Conservation (phyloP, 2,113 vertebrate genomes). For the Cavia aperea region DNA sequence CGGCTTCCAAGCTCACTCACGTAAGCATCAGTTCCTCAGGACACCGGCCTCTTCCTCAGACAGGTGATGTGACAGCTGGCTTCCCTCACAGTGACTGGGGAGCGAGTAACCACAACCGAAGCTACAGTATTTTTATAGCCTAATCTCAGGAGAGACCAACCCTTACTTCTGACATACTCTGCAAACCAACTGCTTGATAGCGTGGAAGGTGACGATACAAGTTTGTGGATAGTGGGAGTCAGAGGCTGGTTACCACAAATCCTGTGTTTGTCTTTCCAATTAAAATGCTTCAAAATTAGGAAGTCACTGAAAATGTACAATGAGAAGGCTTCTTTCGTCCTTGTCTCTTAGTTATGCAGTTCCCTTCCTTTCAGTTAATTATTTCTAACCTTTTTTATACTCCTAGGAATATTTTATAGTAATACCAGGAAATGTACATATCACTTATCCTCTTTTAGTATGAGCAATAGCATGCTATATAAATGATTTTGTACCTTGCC, state of each 20-base stretch:
- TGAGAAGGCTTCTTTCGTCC: background rate
- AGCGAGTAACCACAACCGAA: background rate
- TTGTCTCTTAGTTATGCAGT: background rate
- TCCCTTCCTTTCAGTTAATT: slow-evolving; percentile 18
- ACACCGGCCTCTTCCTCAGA: background rate
- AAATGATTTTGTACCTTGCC: background rate
- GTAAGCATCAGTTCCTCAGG: background rate
- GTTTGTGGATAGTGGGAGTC: background rate
- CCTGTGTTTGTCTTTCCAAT: background rate
- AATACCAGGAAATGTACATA: background rate
- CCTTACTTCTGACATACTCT: background rate
- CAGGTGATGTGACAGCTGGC: background rate
- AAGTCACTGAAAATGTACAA: background rate
- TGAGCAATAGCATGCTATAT: background rate
- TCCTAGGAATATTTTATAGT: background rate
- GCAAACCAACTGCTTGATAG: background rate
- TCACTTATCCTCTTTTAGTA: background rate
- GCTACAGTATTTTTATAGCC: background rate
- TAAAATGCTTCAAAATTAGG: slow-evolving; percentile 40
- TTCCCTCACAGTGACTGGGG: background rate
- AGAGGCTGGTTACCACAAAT: background rate
- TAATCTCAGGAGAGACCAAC: background rate
- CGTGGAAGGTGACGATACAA: background rate
- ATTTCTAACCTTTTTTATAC: slow-evolving; percentile 3
- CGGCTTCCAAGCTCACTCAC: background rate